phyloP scores from a whole-genome alignment of 1,140 invertebrate species.

The Oreohelix idahoensis region DNA sequence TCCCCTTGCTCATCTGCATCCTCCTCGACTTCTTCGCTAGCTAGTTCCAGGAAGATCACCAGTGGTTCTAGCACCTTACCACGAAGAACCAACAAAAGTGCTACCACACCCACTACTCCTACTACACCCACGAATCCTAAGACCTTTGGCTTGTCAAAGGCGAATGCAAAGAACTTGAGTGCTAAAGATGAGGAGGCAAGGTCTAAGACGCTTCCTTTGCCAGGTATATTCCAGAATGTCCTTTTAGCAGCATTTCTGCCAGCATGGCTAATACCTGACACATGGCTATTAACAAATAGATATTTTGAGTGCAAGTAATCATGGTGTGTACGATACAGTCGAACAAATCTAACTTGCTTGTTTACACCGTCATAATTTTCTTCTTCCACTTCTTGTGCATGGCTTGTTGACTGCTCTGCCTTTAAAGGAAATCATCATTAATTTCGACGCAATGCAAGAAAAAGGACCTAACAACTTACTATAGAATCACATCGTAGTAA shows the following conservation, averaged over 20 bases:
- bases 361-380: too few species aligned
- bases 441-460: too few species aligned
- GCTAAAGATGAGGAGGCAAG: conserved; percentile 37
- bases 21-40: neutral
- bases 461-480: too few species aligned
- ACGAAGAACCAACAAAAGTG: conserved; percentile 10
- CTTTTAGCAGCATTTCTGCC: neutral
- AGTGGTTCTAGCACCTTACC: conserved; percentile 30
- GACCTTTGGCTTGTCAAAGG: conserved; percentile 3
- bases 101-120: neutral
- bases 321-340: too few species aligned
- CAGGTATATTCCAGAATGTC: conserved; percentile 44
- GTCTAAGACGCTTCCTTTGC: conserved; percentile 47
- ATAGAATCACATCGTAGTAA: too few species aligned
- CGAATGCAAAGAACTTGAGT: neutral
- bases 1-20: conserved; percentile 16
- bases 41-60: conserved; percentile 18
- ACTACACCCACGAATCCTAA: conserved; percentile 1
- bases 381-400: too few species aligned
- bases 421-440: too few species aligned
- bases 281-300: too few species aligned
- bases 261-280: conserved; percentile 14
- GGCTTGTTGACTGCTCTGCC: too few species aligned
- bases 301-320: too few species aligned
- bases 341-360: too few species aligned